These are phyloP conservation scores for Pyxicephalus adspersus DNA, from an alignment of 2,113 vertebrate species.

Conservation along the genomic window DNA sequence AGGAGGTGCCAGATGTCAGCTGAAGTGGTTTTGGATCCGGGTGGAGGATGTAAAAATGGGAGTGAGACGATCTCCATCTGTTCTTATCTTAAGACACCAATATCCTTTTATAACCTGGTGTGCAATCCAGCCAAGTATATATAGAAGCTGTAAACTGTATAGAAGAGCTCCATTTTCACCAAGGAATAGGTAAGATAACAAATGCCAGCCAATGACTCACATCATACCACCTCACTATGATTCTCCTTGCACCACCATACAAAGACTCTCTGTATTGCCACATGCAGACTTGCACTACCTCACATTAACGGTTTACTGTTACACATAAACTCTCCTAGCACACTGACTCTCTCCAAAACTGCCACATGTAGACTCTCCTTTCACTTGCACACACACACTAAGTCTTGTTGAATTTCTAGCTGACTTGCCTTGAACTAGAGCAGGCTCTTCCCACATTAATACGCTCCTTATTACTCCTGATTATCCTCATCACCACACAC, in stretches of 20 bases:
- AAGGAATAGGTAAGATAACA: background rate
- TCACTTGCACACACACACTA: background rate
- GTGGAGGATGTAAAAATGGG: too few relatives aligned
- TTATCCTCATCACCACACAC: background rate
- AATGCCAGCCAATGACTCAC: background rate
- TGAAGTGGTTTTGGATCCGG: too few relatives aligned
- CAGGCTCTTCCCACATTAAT: too few relatives aligned
- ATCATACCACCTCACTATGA: background rate
- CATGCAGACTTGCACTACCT: background rate
- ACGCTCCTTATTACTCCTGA: background rate
- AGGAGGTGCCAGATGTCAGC: too few relatives aligned
- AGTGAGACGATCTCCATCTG: background rate
- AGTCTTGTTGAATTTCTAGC: background rate
- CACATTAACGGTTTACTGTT: background rate
- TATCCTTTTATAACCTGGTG: background rate
- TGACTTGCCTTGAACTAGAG: too few relatives aligned
- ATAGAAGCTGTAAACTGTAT: too few relatives aligned
- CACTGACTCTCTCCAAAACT: background rate
- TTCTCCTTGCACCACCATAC: background rate
- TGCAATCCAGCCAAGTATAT: too few relatives aligned
- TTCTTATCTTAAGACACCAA: background rate
- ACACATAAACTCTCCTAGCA: background rate
- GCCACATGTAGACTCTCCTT: background rate
- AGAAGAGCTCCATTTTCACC: background rate
- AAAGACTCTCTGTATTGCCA: background rate